Evolutionary conservation across 2,113 vertebrate genomes (phyloP).

Genomic region (Callipepla squamata): DNA sequence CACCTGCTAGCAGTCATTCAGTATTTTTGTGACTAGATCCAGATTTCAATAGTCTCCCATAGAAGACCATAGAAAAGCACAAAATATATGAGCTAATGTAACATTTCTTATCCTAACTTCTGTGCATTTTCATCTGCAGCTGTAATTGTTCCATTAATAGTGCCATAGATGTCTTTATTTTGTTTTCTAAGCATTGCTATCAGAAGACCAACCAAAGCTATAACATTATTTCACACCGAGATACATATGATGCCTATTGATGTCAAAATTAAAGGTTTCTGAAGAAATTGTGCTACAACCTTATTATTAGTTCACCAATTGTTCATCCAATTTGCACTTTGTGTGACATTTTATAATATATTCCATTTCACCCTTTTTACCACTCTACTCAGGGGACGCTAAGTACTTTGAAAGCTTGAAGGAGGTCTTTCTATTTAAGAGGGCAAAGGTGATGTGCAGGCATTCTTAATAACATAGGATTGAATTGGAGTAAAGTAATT

Average conservation of each 20-base stretch:
- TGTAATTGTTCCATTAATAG: slow-evolving; percentile 11
- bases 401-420: slow-evolving; percentile 43
- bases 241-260: slow-evolving; percentile 8
- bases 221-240: slow-evolving; percentile 19
- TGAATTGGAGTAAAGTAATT: neutral
- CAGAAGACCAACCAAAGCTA: neutral
- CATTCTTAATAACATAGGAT: neutral
- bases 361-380: slow-evolving; percentile 54
- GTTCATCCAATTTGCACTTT: slow-evolving; percentile 30
- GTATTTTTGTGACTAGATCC: neutral
- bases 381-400: neutral
- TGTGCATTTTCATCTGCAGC: neutral
- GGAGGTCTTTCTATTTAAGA: slow-evolving; percentile 36
- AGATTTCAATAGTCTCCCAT: neutral
- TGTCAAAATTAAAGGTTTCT: slow-evolving; percentile 64
- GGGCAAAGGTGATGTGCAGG: neutral
- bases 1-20: fast-evolving
- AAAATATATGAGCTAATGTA: neutral
- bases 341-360: slow-evolving; percentile 43
- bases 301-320: slow-evolving; percentile 65
- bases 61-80: neutral
- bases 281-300: slow-evolving; percentile 26
- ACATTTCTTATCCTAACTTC: neutral
- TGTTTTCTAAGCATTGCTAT: neutral
- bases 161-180: slow-evolving; percentile 8